A percentile compares a stretch with the other conserved stretches of the same genome.
phyloP scores from a whole-genome alignment of 2,797 vertebrate genomes.

The Anguilla pacifica region DNA sequence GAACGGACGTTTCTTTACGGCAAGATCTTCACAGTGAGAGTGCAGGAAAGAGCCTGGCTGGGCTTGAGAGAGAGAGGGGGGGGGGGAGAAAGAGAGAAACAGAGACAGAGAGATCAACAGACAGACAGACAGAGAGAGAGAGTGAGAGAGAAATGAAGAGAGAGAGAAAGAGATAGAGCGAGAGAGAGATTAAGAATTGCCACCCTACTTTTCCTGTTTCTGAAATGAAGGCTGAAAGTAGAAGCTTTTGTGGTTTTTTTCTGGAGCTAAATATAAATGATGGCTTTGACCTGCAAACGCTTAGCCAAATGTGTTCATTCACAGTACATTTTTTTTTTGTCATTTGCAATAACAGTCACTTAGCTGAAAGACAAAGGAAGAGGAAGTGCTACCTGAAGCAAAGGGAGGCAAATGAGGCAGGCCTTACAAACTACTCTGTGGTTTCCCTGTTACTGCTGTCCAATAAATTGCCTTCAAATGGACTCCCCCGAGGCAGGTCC shows the following conservation, averaged over 20 bases:
- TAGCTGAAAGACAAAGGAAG: conserved; percentile 33
- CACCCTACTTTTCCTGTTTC: conserved; percentile 58
- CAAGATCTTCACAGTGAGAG: conserved; percentile 43
- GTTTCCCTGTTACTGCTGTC: background rate
- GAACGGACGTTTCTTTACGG: conserved; percentile 34
- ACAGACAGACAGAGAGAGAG: conserved; percentile 28
- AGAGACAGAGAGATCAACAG: conserved; percentile 19
- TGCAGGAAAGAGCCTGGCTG: conserved; percentile 25
- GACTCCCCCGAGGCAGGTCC: background rate
- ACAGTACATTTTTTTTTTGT: conserved; percentile 22
- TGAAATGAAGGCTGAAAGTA: conserved; percentile 44
- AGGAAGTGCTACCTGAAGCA: background rate
- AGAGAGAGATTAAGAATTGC: conserved; percentile 40
- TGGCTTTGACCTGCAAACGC: conserved; percentile 58
- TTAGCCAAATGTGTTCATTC: conserved; percentile 26
- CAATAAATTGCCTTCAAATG: background rate
- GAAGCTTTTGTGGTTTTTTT: conserved; percentile 47
- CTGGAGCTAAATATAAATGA: conserved; percentile 72
- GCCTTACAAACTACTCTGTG: background rate
- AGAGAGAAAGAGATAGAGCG: conserved; percentile 36
- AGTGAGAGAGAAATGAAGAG: conserved; percentile 32
- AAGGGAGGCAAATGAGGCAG: background rate
- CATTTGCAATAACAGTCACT: conserved; percentile 27
- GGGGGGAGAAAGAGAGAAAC: conserved; percentile 38
- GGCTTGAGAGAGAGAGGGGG: conserved; percentile 35